These are phyloP conservation scores for Hemithea aestivaria DNA, from an alignment of 2,888 invertebrate genomes.

Conservation along the genomic window DNA sequence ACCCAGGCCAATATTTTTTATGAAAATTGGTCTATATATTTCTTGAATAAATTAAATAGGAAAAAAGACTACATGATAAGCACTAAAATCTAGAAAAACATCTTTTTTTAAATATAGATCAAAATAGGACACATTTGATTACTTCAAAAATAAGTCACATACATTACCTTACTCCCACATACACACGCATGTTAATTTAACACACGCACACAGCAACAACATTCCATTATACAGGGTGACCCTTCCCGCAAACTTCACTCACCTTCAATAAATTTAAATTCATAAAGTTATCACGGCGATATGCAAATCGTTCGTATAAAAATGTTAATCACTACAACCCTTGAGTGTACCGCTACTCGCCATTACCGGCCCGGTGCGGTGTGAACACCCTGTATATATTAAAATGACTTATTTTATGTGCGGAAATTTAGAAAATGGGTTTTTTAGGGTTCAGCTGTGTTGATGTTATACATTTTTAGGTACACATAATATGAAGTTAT, in stretches of 20 bases:
- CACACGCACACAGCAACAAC: slow-evolving; percentile 10
- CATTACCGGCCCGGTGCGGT: slow-evolving; percentile 22
- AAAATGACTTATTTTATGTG: slow-evolving; percentile 18
- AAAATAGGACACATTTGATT: too few relatives aligned
- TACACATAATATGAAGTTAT: too few relatives aligned
- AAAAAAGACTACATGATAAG: too few relatives aligned
- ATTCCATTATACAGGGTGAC: slow-evolving; percentile 24
- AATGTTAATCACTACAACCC: slow-evolving; percentile 52
- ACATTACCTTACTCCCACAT: too few relatives aligned
- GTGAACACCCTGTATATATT: slow-evolving; percentile 22
- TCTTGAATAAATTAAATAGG: too few relatives aligned
- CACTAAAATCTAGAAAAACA: too few relatives aligned
- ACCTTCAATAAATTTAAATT: slow-evolving; percentile 56
- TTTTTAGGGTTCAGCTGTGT: too few relatives aligned
- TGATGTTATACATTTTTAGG: too few relatives aligned
- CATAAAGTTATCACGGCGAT: slow-evolving; percentile 51
- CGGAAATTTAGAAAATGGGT: neutral
- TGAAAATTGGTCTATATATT: too few relatives aligned
- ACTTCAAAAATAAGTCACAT: too few relatives aligned
- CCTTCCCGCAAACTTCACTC: slow-evolving; percentile 31
- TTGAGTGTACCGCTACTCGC: slow-evolving; percentile 24
- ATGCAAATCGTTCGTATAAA: slow-evolving; percentile 56
- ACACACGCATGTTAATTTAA: neutral
- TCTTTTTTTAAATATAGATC: too few relatives aligned
- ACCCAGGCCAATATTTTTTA: too few relatives aligned